Conservation (phyloP, 2,888 invertebrate species). For the Seladonia tumulorum region DNA sequence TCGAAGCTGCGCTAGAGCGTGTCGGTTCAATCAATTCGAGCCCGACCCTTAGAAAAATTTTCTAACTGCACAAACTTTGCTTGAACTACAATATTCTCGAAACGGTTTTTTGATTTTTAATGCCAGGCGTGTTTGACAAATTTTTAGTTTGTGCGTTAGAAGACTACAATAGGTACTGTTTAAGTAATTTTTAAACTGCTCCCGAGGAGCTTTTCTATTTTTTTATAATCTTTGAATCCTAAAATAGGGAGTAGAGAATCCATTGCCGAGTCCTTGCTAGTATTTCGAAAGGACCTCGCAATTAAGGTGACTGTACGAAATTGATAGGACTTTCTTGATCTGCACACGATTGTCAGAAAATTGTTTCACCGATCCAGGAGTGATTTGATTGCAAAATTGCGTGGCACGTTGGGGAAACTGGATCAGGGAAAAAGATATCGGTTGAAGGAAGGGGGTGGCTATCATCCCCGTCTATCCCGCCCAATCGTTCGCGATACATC, state of each 20-base stretch:
- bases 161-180: no score
- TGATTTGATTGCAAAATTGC: slow-evolving; percentile 41
- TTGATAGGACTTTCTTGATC: background rate
- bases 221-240: background rate
- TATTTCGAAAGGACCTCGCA: background rate
- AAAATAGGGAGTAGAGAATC: background rate
- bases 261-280: background rate
- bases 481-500: slow-evolving; percentile 83
- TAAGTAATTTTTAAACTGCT: no score
- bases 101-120: no score
- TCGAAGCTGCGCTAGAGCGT: background rate
- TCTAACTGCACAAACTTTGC: no score
- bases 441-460: slow-evolving; percentile 68
- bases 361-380: background rate
- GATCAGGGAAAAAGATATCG: slow-evolving; percentile 75
- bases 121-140: no score
- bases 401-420: slow-evolving; percentile 47
- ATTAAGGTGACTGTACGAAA: background rate
- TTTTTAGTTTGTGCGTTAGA: no score
- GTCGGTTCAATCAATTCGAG: no score
- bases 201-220: background rate
- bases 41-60: no score
- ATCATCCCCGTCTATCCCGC: slow-evolving; percentile 81
- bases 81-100: no score
- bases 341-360: background rate